Percentiles rank a stretch among this genome's conserved stretches.
phyloP scores from a whole-genome alignment of 2,888 invertebrate species.

The Chalcosyrphus nemorum region DNA sequence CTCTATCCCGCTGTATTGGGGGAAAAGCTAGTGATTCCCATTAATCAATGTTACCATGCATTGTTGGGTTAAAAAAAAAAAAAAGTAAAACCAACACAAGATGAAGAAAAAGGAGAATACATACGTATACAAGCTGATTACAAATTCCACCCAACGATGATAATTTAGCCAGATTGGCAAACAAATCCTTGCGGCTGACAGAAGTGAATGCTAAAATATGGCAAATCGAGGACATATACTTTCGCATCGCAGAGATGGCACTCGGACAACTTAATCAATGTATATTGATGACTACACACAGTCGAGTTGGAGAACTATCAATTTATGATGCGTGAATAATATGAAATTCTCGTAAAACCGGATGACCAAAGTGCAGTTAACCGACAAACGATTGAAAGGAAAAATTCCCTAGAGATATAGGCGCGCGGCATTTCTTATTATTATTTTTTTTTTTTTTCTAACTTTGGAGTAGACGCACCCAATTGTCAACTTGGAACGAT shows the following conservation, averaged over 20 bases:
- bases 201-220: constrained; percentile 61
- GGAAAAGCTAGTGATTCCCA: constrained; percentile 43
- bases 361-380: constrained; percentile 6
- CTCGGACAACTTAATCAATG: constrained; percentile 57
- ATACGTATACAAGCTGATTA: constrained; percentile 41
- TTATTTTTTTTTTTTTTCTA: too few relatives aligned
- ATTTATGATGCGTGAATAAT: constrained; percentile 56
- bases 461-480: constrained; percentile 29
- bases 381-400: background rate
- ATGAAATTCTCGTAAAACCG: constrained; percentile 33
- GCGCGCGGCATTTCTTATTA: constrained; percentile 12
- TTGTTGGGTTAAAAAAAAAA: constrained; percentile 25
- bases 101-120: constrained; percentile 1
- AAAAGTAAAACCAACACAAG: background rate
- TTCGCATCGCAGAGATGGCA: constrained; percentile 40
- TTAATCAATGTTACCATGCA: constrained; percentile 55
- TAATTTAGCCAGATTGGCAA: constrained; percentile 30
- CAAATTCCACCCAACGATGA: constrained; percentile 40
- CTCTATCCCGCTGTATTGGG: constrained; percentile 13
- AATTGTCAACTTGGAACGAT: constrained; percentile 50
- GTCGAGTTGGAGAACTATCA: constrained; percentile 39
- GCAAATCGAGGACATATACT: constrained; percentile 60
- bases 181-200: constrained; percentile 60
- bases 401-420: background rate
- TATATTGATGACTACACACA: constrained; percentile 46